Conservation (phyloP, 2,888 invertebrate genomes). For the Platynereis dumerilii region DNA sequence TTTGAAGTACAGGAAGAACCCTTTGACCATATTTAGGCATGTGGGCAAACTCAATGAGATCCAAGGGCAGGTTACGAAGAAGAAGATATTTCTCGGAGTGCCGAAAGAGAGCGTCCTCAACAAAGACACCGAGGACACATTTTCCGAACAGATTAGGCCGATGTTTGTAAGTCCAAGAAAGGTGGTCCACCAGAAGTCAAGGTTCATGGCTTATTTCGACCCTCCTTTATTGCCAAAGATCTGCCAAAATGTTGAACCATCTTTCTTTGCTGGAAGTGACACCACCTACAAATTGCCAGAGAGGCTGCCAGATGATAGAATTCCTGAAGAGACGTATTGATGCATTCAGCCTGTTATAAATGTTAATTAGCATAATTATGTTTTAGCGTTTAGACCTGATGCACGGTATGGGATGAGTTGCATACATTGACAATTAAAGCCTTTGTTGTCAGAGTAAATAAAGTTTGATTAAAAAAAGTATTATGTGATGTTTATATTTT, state of each 20-base stretch:
- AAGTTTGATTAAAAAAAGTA: too few species aligned
- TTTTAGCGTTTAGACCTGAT: too few species aligned
- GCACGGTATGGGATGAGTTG: too few species aligned
- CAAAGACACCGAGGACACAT: constrained; percentile 9
- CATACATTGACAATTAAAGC: too few species aligned
- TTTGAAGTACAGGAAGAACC: neutral
- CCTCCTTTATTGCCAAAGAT: constrained; percentile 49
- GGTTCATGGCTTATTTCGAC: constrained; percentile 37
- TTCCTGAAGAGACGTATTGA: too few species aligned
- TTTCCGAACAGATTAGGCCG: constrained; percentile 39
- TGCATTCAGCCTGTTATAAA: too few species aligned
- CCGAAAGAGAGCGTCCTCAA: neutral
- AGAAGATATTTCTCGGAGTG: neutral
- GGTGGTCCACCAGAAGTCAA: neutral
- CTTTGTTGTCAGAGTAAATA: too few species aligned
- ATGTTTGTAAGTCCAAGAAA: constrained; percentile 49
- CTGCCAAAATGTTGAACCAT: constrained; percentile 41
- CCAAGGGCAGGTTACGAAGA: constrained; percentile 37
- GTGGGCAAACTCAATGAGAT: constrained; percentile 49
- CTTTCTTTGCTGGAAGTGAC: constrained; percentile 46
- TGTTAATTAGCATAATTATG: too few species aligned
- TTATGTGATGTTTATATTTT: too few species aligned
- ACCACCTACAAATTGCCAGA: constrained; percentile 44
- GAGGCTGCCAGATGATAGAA: constrained; percentile 36
- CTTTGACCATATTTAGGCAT: constrained; percentile 44